Evolutionary conservation across 1,140 invertebrate genomes (phyloP), one percentile per base, ranked within the genome.

Genomic region (Heliconius congener): DNA sequence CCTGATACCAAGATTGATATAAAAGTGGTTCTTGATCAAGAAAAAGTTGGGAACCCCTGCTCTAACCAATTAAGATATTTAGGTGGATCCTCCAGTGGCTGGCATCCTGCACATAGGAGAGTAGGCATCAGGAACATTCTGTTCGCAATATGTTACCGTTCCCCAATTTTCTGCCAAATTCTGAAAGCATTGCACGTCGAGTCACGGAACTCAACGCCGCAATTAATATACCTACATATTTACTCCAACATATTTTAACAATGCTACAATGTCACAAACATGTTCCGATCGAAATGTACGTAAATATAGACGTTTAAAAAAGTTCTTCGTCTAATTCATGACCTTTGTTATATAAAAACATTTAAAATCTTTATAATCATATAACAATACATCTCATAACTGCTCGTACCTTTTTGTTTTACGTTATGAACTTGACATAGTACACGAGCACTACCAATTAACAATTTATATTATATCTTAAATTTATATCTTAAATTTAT

Each of bases 381-480:
- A 66, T 30, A 30, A 66, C 27, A 66, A 66, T 66, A 66, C 60
- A 27, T 66, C n/a, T 1, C 23, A 16, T 66, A 66, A 66, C 30
- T 16, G 27, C 60, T 27, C 23, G 60, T 13, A 27, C 23, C 60
- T 16, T 66, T 66, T 66, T 66, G 60, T 66, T 66, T 66, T 66
- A 66, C 60, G 30, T 66, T 66, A 66, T 66, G 39, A 75, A 66
- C 74, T 75, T 75, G 74, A 75, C 8, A 66, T 30, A 75, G 74
- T 66, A 70, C 57, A 75, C 74, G 57, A 52, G 16, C 50, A 19
- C 18, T 75, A 75, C n/a, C 39, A 39, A 23, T 75, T 39, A 50
- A 66, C 60, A 30, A 66, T 66, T 66, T 66, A 66, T 66, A 66
- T 66, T 27, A 66, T 66, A 66, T 66, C 23, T 66, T 66, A 27